These are phyloP conservation scores for Clunio marinus DNA, from an alignment of 2,888 invertebrate genomes.

Conservation along the genomic window DNA sequence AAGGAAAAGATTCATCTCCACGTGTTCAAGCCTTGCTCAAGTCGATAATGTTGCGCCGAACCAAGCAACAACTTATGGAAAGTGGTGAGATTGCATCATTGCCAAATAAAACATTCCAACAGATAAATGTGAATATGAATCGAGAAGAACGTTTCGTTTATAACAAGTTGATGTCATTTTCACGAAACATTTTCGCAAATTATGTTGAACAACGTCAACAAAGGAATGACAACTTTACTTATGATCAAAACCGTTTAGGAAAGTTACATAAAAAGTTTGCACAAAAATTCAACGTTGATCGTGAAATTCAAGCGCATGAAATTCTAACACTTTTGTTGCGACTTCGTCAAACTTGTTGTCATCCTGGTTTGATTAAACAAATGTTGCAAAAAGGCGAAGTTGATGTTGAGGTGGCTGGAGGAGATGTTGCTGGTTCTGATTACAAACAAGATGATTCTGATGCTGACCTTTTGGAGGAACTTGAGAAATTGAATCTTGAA, in stretches of 20 bases:
- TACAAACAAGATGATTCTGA: slow-evolving; percentile 48
- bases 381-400: slow-evolving; percentile 14
- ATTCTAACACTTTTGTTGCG: slow-evolving; percentile 79
- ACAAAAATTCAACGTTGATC: slow-evolving; percentile 55
- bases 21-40: slow-evolving; percentile 82
- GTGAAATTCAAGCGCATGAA: slow-evolving; percentile 61
- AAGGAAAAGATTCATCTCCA: slow-evolving; percentile 69
- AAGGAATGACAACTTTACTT: slow-evolving; percentile 53
- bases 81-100: slow-evolving; percentile 60
- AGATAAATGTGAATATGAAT: slow-evolving; percentile 60
- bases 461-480: slow-evolving; percentile 61
- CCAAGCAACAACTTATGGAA: slow-evolving; percentile 72
- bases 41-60: slow-evolving; percentile 78
- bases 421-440: slow-evolving; percentile 50
- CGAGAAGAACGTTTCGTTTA: slow-evolving; percentile 72
- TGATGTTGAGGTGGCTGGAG: slow-evolving; percentile 41
- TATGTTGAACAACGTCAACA: slow-evolving; percentile 72
- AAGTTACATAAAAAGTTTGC: slow-evolving; percentile 59
- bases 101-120: slow-evolving; percentile 58
- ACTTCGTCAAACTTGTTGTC: slow-evolving; percentile 83
- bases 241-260: slow-evolving; percentile 49
- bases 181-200: slow-evolving; percentile 69
- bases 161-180: slow-evolving; percentile 67
- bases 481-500: slow-evolving; percentile 60
- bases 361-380: slow-evolving; percentile 69